These are phyloP conservation scores for Acronicta psi DNA, from an alignment of 2,888 invertebrate species.

Conservation along the genomic window DNA sequence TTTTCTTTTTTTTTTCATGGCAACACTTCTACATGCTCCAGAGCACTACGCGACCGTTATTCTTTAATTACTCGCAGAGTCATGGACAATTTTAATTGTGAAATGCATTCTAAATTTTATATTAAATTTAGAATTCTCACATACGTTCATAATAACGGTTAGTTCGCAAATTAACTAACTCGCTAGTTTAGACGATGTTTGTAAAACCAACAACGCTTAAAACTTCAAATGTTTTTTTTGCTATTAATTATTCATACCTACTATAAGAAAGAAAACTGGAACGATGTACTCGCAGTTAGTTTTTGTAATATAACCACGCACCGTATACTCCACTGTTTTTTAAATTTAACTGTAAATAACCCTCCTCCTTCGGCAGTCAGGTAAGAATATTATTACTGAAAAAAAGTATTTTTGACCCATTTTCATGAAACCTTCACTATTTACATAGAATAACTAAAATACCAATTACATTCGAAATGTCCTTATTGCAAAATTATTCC, in stretches of 20 bases:
- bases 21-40: constrained; percentile 45
- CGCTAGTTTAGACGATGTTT: constrained; percentile 38
- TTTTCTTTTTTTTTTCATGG: neutral
- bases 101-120: constrained; percentile 52
- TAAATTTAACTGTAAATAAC: too few species aligned
- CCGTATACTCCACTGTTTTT: constrained; percentile 2
- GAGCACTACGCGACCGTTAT: constrained; percentile 55
- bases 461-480: too few species aligned
- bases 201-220: constrained; percentile 47
- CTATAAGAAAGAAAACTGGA: constrained; percentile 59
- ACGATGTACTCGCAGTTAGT: constrained; percentile 55
- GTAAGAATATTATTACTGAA: too few species aligned
- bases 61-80: constrained; percentile 56
- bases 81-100: constrained; percentile 58
- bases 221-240: constrained; percentile 26
- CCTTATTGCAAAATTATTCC: too few species aligned
- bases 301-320: constrained; percentile 49
- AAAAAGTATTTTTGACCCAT: too few species aligned
- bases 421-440: too few species aligned
- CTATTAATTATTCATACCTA: constrained; percentile 40
- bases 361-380: too few species aligned
- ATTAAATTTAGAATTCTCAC: constrained; percentile 44
- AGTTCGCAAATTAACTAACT: constrained; percentile 55
- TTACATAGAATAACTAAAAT: too few species aligned
- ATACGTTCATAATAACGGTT: constrained; percentile 59